Conservation (phyloP, 2,888 invertebrate species). For the Caenorhabditis uteleia region DNA sequence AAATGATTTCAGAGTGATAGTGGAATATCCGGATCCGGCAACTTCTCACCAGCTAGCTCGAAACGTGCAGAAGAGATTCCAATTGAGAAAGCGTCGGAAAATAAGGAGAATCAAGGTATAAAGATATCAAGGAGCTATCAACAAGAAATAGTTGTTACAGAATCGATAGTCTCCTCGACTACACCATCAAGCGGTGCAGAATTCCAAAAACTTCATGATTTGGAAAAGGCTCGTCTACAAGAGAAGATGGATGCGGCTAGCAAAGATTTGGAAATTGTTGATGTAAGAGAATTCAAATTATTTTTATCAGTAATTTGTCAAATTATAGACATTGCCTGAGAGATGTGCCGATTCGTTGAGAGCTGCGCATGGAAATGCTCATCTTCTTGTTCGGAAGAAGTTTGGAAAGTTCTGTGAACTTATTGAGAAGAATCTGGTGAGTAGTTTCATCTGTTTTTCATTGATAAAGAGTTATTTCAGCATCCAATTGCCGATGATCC, state of each 20-base stretch:
- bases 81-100: conserved; percentile 16
- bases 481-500: conserved; percentile 39
- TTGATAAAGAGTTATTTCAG: conserved; percentile 26
- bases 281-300: conserved; percentile 8
- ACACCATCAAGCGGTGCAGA: conserved; percentile 22
- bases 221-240: conserved; percentile 13
- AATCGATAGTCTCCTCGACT: no score
- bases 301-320: not conserved
- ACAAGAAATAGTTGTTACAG: no score
- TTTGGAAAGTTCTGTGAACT: conserved; percentile 36
- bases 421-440: conserved; percentile 33
- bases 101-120: conserved; percentile 7
- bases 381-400: conserved; percentile 39
- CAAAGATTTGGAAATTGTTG: conserved; percentile 28
- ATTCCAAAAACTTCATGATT: conserved; percentile 22
- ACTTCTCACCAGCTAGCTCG: conserved; percentile 1
- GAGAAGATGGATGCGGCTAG: conserved; percentile 26
- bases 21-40: conserved; percentile 33
- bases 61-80: conserved; percentile 3
- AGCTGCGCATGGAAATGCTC: conserved; percentile 40
- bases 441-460: not conserved
- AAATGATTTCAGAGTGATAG: conserved; percentile 25
- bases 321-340: conserved; percentile 17
- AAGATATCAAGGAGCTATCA: no score
- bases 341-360: conserved; percentile 33